phyloP scores from a whole-genome alignment of 2,113 vertebrate species.

The Xiphophorus hellerii region DNA sequence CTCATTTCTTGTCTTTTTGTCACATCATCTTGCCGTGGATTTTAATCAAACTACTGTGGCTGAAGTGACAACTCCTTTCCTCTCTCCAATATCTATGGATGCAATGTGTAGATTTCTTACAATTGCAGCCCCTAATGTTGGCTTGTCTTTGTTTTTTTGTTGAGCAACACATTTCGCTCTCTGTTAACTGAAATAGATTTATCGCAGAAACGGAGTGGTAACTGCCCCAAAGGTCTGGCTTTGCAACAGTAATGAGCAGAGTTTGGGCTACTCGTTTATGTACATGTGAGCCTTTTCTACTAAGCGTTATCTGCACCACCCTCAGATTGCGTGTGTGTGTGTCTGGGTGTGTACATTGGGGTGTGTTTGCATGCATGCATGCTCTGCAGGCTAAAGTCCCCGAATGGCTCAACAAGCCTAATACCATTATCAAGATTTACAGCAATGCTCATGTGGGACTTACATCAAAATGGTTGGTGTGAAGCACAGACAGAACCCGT shows the following conservation, averaged over 20 bases:
- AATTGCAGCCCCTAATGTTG: conserved; percentile 39
- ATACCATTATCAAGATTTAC: conserved; percentile 80
- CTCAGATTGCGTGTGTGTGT: conserved; percentile 9
- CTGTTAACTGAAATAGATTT: conserved; percentile 37
- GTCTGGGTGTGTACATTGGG: conserved; percentile 14
- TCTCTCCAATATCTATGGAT: conserved; percentile 6
- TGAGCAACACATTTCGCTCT: conserved; percentile 14
- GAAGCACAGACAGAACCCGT: conserved; percentile 65
- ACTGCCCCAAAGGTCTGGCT: conserved; percentile 40
- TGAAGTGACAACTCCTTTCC: conserved; percentile 1
- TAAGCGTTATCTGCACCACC: conserved; percentile 27
- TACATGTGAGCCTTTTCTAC: conserved; percentile 38
- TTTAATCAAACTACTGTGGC: conserved; percentile 38
- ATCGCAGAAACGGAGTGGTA: conserved; percentile 46
- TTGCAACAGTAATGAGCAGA: conserved; percentile 36
- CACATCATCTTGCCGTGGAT: conserved; percentile 3
- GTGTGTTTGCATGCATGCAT: conserved; percentile 13
- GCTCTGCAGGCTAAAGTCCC: conserved; percentile 51
- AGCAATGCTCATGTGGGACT: conserved; percentile 73
- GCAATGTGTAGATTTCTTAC: conserved; percentile 35
- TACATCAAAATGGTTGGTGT: conserved; percentile 69
- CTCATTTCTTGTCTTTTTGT: conserved; percentile 15
- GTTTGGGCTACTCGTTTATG: conserved; percentile 26
- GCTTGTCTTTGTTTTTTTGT: conserved; percentile 18
- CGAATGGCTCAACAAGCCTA: conserved; percentile 67